phyloP scores from a whole-genome alignment of 2,797 vertebrate genomes.

The Thalassophryne amazonica region DNA sequence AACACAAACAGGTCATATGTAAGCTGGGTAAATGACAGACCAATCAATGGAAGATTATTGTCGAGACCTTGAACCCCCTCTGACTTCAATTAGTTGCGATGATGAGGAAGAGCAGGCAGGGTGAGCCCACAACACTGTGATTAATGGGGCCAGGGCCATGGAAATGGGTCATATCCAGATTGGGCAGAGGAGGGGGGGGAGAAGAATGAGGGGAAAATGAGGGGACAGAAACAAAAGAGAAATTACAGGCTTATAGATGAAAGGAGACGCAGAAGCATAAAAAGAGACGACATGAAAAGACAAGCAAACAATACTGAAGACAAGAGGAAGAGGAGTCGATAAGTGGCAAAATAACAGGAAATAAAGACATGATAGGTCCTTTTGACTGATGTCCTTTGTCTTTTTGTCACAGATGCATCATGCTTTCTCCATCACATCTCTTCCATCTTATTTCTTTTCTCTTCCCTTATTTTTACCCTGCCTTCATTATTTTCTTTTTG shows the following conservation, averaged over 20 bases:
- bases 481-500: too few relatives aligned
- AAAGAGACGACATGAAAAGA: neutral
- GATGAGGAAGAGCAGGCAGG: slow-evolving; percentile 59
- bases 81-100: slow-evolving; percentile 68
- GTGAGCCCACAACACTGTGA: slow-evolving; percentile 56
- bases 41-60: slow-evolving; percentile 62
- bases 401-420: too few relatives aligned
- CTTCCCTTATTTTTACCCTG: too few relatives aligned
- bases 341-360: neutral
- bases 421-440: too few relatives aligned
- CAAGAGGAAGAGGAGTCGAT: neutral
- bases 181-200: neutral
- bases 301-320: neutral
- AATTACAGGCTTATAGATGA: neutral
- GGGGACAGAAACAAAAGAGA: neutral
- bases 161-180: slow-evolving; percentile 72
- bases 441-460: too few relatives aligned
- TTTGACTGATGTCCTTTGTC: too few relatives aligned
- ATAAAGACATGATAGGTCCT: too few relatives aligned
- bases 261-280: neutral
- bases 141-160: slow-evolving; percentile 63
- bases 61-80: slow-evolving; percentile 39
- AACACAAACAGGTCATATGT: slow-evolving; percentile 22
- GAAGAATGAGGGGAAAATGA: neutral
- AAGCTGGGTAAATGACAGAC: slow-evolving; percentile 29